phyloP scores from a whole-genome alignment of 2,797 vertebrate genomes.

The Argentina silus region DNA sequence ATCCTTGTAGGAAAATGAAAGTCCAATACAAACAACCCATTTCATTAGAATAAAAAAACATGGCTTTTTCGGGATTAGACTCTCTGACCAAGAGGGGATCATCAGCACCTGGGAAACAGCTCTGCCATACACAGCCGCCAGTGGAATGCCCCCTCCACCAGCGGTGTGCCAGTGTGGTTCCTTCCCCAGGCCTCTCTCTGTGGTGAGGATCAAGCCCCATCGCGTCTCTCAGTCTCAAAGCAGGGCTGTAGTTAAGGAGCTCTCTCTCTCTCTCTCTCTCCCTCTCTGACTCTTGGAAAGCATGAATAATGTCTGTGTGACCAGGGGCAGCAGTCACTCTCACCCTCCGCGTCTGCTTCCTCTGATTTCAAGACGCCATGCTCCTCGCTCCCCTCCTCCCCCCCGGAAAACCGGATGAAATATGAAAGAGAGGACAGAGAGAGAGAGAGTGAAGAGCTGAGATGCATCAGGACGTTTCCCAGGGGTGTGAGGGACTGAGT shows the following conservation, averaged over 20 bases:
- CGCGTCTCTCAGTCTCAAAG: neutral
- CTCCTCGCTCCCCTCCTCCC: conserved; percentile 16
- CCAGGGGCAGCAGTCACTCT: conserved; percentile 23
- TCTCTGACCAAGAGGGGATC: neutral
- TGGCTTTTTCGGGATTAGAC: no score
- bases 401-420: conserved; percentile 42
- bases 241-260: conserved; percentile 34
- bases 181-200: no score
- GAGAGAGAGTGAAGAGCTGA: neutral
- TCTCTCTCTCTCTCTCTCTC: conserved; percentile 29
- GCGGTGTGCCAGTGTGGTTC: neutral
- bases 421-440: conserved; percentile 10
- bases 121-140: neutral
- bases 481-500: conserved; percentile 44
- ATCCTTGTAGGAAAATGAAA: no score
- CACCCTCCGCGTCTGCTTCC: conserved; percentile 42
- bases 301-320: conserved; percentile 55
- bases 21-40: no score
- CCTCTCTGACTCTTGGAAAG: conserved; percentile 24
- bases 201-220: no score
- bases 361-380: conserved; percentile 34
- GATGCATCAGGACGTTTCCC: conserved; percentile 42
- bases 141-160: neutral
- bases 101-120: neutral
- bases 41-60: no score